These are phyloP conservation scores for Mythimna albipuncta DNA, from an alignment of 2,888 invertebrate species.

Conservation along the genomic window DNA sequence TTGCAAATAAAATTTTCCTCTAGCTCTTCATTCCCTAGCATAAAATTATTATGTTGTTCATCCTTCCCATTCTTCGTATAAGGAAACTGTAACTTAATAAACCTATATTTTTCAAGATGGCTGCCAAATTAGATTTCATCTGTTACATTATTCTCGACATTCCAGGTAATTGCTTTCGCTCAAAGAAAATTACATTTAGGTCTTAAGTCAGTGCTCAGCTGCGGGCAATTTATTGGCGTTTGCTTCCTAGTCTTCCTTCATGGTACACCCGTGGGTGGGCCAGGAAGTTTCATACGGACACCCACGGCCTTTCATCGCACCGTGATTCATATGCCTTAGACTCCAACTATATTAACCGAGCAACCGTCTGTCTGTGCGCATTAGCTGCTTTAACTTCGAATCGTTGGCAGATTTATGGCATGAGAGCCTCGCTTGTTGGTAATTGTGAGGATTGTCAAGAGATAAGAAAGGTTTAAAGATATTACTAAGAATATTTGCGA, in stretches of 20 bases:
- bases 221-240: constrained; percentile 61
- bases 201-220: constrained; percentile 58
- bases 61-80: neutral
- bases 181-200: constrained; percentile 57
- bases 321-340: constrained; percentile 81
- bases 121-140: constrained; percentile 31
- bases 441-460: constrained; percentile 51
- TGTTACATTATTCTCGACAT: constrained; percentile 56
- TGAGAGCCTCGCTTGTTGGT: constrained; percentile 47
- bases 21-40: neutral
- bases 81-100: constrained; percentile 14
- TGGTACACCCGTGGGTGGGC: constrained; percentile 81
- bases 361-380: constrained; percentile 70
- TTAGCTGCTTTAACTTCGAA: constrained; percentile 71
- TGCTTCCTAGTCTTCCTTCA: constrained; percentile 70
- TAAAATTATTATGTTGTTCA: neutral
- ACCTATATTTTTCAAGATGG: constrained; percentile 50
- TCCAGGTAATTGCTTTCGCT: constrained; percentile 54
- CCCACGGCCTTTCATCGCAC: constrained; percentile 86
- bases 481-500: constrained; percentile 23
- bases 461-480: constrained; percentile 27
- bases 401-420: constrained; percentile 71
- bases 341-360: constrained; percentile 69
- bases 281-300: constrained; percentile 83
- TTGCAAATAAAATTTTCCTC: neutral